Evolutionary conservation across 2,797 vertebrate genomes (phyloP).

Genomic region (Spondyliosoma cantharus): DNA sequence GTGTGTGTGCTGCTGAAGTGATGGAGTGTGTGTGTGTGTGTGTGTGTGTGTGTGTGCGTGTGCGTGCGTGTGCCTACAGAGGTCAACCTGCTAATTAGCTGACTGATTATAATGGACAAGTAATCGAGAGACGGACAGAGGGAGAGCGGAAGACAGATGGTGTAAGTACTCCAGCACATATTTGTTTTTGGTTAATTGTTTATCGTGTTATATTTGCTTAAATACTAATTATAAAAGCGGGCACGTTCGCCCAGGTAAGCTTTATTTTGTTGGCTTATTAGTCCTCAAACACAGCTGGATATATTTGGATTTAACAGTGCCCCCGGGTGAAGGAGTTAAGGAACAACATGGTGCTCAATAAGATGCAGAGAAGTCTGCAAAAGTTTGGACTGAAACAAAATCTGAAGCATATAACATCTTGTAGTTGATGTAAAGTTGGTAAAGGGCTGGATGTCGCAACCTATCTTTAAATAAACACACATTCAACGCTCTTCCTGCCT

Average conservation of each 20-base stretch:
- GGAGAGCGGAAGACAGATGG: neutral
- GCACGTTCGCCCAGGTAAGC: neutral
- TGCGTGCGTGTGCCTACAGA: constrained; percentile 10
- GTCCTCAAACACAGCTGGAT: neutral
- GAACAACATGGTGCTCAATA: neutral
- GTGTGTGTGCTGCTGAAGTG: constrained; percentile 11
- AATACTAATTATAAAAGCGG: neutral
- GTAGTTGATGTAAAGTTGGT: no score
- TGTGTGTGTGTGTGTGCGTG: neutral
- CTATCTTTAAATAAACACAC: no score
- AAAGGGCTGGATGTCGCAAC: no score
- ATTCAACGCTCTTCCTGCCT: no score
- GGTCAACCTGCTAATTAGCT: constrained; percentile 61
- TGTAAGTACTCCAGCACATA: neutral
- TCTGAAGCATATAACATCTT: no score
- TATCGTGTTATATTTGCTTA: neutral
- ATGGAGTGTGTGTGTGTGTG: neutral
- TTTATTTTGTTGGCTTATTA: neutral
- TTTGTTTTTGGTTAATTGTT: neutral
- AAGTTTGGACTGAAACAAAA: neutral
- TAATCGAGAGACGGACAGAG: neutral
- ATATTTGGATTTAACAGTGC: neutral
- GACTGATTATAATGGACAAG: constrained; percentile 57
- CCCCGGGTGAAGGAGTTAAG: neutral
- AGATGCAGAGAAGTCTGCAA: neutral